A percentile compares a stretch with the other conserved stretches of the same genome.
These are phyloP conservation scores for Sebastes ruberrimus DNA, from an alignment of 2,797 vertebrate species.

Conservation along the genomic window DNA sequence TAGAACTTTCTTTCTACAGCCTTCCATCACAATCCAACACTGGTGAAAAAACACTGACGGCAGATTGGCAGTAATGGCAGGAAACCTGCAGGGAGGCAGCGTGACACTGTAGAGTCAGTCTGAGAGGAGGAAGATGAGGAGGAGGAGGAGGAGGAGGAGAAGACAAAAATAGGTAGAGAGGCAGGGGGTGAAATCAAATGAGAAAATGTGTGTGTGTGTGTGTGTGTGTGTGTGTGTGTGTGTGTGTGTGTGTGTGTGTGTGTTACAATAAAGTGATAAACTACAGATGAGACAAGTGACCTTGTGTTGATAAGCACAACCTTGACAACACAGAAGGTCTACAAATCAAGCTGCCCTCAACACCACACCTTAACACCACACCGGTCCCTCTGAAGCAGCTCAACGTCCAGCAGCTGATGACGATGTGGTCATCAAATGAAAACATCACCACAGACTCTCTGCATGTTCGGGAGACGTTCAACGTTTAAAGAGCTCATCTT, in stretches of 20 bases:
- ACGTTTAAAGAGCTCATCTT: too few relatives aligned
- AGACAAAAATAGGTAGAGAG: slow-evolving; percentile 28
- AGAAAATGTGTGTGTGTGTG: background rate
- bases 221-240: too few relatives aligned
- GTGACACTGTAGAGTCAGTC: background rate
- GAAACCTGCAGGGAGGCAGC: slow-evolving; percentile 28
- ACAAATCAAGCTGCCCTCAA: too few relatives aligned
- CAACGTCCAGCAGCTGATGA: too few relatives aligned
- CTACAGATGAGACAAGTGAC: background rate
- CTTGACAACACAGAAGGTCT: background rate
- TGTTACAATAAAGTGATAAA: too few relatives aligned
- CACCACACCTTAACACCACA: too few relatives aligned
- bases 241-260: too few relatives aligned
- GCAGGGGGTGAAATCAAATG: background rate
- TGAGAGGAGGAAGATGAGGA: slow-evolving; percentile 12
- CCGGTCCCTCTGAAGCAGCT: too few relatives aligned
- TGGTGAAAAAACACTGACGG: background rate
- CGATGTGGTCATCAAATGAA: too few relatives aligned
- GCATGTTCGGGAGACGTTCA: too few relatives aligned
- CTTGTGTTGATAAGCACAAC: background rate
- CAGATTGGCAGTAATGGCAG: slow-evolving; percentile 26
- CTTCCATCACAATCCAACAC: background rate
- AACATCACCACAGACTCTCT: too few relatives aligned
- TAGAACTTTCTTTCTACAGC: background rate
- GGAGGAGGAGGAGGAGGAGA: background rate